Conservation (phyloP, 2,797 vertebrate genomes). For the Carapus acus region DNA sequence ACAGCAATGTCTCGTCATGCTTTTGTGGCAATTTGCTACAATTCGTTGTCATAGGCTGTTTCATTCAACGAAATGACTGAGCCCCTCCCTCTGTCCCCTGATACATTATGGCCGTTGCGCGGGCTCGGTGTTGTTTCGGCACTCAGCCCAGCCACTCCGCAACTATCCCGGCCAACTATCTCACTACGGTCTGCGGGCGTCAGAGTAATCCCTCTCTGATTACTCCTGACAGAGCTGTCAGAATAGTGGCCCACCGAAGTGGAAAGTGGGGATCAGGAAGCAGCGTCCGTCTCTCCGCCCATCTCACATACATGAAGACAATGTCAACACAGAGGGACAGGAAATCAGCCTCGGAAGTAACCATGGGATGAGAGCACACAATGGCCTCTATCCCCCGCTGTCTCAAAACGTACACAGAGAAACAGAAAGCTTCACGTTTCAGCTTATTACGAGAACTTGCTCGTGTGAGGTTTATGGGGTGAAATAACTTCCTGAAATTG, state of each 20-base stretch:
- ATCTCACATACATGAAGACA: slow-evolving; percentile 31
- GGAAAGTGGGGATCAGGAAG: slow-evolving; percentile 77
- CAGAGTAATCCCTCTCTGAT: slow-evolving; percentile 72
- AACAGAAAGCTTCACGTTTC: no score
- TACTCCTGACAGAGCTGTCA: slow-evolving; percentile 82
- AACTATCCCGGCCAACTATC: slow-evolving; percentile 48
- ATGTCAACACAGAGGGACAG: slow-evolving; percentile 38
- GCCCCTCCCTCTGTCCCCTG: neutral
- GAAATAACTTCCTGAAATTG: no score
- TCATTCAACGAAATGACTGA: no score
- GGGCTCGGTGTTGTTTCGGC: slow-evolving; percentile 58
- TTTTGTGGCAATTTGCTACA: no score
- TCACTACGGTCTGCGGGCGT: slow-evolving; percentile 49
- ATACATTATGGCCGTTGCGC: slow-evolving; percentile 7
- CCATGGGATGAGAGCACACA: no score
- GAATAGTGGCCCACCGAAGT: slow-evolving; percentile 70
- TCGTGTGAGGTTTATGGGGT: no score
- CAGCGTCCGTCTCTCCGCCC: slow-evolving; percentile 57
- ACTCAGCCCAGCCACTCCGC: slow-evolving; percentile 49
- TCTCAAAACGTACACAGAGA: no score
- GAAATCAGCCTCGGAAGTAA: slow-evolving; percentile 21
- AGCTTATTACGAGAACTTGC: no score
- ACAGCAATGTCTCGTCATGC: no score
- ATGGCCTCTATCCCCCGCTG: no score
- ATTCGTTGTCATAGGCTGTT: no score